phyloP scores from a whole-genome alignment of 2,113 vertebrate genomes.

The Notarius lentiginosus region DNA sequence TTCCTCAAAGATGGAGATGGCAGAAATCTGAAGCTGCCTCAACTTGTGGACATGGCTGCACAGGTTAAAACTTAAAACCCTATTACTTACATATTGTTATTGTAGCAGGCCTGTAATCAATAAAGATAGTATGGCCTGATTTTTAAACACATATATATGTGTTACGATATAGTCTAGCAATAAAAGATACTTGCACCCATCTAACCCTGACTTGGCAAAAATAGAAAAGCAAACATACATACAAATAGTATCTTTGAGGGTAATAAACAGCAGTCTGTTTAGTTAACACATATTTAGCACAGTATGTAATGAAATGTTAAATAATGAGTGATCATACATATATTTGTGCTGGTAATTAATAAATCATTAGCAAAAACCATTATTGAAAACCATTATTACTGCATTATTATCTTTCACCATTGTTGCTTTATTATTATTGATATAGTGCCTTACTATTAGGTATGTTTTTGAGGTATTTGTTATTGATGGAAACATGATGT shows the following conservation, averaged over 20 bases:
- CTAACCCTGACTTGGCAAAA: neutral
- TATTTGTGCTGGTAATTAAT: neutral
- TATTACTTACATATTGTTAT: neutral
- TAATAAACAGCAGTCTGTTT: neutral
- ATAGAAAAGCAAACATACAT: neutral
- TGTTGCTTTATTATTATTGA: neutral
- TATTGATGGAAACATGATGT: neutral
- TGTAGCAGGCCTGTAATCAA: neutral
- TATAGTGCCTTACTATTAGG: neutral
- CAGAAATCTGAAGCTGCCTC: conserved; percentile 82
- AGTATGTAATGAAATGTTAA: neutral
- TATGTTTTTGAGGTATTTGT: neutral
- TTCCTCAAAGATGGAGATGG: conserved; percentile 88
- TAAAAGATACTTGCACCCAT: no score
- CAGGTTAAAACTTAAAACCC: conserved; percentile 75
- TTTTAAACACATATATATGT: no score
- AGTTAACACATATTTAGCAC: neutral
- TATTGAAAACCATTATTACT: neutral
- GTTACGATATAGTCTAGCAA: no score
- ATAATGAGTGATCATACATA: neutral
- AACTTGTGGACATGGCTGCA: conserved; percentile 94
- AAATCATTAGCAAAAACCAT: neutral
- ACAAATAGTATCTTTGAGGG: neutral
- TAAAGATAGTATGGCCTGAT: neutral
- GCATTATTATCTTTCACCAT: neutral